A percentile compares a stretch with the other conserved stretches of the same genome.
Conservation (phyloP, 1,140 invertebrate genomes). For the Latrodectus geometricus region DNA sequence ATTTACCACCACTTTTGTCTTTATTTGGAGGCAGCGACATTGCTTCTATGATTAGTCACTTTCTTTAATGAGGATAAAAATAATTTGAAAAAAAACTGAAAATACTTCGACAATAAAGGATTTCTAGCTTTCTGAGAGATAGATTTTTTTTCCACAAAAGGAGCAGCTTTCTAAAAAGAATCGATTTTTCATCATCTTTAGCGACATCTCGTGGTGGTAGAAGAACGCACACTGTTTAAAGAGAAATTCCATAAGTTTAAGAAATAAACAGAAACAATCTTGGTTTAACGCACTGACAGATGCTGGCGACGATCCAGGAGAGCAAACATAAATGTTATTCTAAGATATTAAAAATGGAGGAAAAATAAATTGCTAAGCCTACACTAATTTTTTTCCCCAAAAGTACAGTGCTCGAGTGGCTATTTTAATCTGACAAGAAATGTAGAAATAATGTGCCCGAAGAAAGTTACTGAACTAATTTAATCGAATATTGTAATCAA, state of each 20-base stretch:
- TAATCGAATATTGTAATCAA: too few species aligned
- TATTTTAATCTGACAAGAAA: not conserved
- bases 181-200: constrained; percentile 47
- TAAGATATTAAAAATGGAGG: constrained; percentile 41
- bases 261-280: constrained; percentile 32
- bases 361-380: constrained; percentile 24
- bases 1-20: constrained; percentile 11
- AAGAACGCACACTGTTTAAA: constrained; percentile 3
- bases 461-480: too few species aligned
- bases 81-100: constrained; percentile 7
- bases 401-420: too few species aligned
- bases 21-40: constrained; percentile 15
- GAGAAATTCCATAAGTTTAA: constrained; percentile 28
- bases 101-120: constrained; percentile 43
- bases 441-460: not conserved
- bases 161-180: not conserved
- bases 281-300: constrained; percentile 40
- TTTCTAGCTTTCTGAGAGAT: constrained; percentile 43
- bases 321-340: constrained; percentile 27
- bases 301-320: constrained; percentile 34
- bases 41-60: constrained; percentile 43
- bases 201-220: constrained; percentile 40
- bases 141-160: too few species aligned
- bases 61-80: constrained; percentile 47
- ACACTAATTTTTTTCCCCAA: not conserved